Evolutionary conservation across 1,140 invertebrate genomes (phyloP).

Genomic region (Dinoponera quadriceps): DNA sequence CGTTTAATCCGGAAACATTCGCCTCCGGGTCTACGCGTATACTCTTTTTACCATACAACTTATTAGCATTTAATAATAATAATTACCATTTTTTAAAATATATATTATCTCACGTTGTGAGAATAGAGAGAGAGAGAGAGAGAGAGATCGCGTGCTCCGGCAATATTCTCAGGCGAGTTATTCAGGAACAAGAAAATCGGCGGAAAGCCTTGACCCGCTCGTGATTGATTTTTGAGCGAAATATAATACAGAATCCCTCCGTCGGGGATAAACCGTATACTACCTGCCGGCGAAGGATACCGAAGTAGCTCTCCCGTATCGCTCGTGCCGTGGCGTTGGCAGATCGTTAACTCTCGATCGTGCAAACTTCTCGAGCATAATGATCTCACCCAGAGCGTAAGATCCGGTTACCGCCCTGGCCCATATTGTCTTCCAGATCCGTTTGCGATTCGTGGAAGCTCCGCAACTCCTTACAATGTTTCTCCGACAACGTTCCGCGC

Average conservation of each 20-base stretch:
- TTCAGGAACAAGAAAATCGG: neutral
- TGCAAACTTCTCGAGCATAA: conserved; percentile 70
- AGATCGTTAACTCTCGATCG: conserved; percentile 73
- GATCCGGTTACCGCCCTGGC: conserved; percentile 71
- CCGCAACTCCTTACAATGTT: conserved; percentile 50
- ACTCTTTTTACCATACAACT: neutral
- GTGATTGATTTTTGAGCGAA: conserved; percentile 49
- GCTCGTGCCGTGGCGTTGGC: conserved; percentile 53
- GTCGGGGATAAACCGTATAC: conserved; percentile 12
- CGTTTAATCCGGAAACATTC: conserved; percentile 7
- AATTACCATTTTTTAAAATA: neutral
- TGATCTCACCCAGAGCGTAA: conserved; percentile 67
- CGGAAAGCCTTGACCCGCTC: conserved; percentile 19
- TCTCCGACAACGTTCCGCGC: conserved; percentile 2
- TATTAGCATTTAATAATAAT: neutral
- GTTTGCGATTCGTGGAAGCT: conserved; percentile 60
- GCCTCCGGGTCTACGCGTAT: neutral
- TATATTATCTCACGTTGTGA: neutral
- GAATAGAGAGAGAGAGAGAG: no score
- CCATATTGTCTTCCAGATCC: conserved; percentile 65
- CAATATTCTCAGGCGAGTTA: neutral
- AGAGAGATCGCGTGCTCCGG: neutral
- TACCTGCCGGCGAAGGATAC: conserved; percentile 33
- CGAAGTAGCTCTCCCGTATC: conserved; percentile 49
- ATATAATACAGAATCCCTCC: conserved; percentile 28